phyloP scores from a whole-genome alignment of 53 echinoderm and acorn worm species.

The Pentamera pediparva region DNA sequence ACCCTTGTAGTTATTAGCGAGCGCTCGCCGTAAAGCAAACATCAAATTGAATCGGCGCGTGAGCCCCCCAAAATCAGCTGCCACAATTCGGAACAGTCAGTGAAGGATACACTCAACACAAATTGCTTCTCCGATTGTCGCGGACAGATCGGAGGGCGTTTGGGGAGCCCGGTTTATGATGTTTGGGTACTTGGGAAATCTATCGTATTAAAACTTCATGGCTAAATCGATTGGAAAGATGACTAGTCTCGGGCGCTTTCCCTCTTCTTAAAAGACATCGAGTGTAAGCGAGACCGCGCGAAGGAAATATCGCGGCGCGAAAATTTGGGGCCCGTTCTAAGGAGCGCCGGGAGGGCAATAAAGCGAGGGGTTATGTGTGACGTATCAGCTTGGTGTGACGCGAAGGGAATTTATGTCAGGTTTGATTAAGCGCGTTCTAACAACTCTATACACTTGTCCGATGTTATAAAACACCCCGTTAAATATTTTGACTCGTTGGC shows the following conservation, averaged over 20 bases:
- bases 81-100: no score
- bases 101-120: no score
- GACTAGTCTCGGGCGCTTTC: background rate
- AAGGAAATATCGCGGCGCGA: constrained; percentile 1
- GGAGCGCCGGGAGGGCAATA: constrained; percentile 36
- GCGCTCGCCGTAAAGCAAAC: no score
- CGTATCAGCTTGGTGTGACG: background rate
- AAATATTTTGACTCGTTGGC: no score
- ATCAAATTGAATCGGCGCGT: no score
- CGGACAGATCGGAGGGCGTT: background rate
- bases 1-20: no score
- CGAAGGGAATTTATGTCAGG: background rate
- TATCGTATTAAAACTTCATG: constrained; percentile 35
- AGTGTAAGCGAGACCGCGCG: background rate
- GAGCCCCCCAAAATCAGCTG: no score
- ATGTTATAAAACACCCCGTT: no score
- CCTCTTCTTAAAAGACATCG: background rate
- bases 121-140: constrained; percentile 6
- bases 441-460: no score
- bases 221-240: constrained; percentile 24
- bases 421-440: no score
- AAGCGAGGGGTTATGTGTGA: background rate
- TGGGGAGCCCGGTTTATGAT: constrained; percentile 19
- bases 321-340: background rate
- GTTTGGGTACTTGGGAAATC: constrained; percentile 21